phyloP scores from a whole-genome alignment of 2,888 invertebrate genomes.

The Cantharis flavilabris region DNA sequence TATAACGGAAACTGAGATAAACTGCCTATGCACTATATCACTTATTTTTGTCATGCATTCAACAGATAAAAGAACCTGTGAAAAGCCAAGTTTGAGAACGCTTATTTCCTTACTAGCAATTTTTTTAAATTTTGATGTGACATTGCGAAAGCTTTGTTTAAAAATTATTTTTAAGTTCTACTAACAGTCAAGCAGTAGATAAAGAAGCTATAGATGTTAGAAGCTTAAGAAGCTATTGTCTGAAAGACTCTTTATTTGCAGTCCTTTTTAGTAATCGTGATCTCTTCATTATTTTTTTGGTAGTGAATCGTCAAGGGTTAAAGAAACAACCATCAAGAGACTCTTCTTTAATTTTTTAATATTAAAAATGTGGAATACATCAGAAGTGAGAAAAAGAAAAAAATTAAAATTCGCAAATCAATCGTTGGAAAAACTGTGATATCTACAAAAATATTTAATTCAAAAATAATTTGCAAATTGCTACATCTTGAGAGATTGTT shows the following conservation, averaged over 20 bases:
- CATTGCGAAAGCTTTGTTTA: neutral
- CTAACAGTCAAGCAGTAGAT: neutral
- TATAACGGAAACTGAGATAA: neutral
- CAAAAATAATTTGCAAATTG: neutral
- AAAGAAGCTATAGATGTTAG: neutral
- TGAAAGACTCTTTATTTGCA: neutral
- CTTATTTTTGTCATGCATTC: neutral
- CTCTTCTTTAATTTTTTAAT: no score
- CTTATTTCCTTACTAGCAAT: neutral
- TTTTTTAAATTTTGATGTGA: neutral
- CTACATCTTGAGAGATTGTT: neutral
- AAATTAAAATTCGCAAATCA: no score
- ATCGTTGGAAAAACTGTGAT: no score
- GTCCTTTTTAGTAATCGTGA: neutral
- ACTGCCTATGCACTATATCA: neutral
- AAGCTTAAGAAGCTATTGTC: neutral
- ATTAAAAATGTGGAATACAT: no score
- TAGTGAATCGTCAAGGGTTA: neutral
- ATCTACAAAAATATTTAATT: neutral
- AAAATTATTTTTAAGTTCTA: neutral
- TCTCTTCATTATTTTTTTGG: neutral
- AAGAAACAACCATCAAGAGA: no score
- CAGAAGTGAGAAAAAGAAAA: no score
- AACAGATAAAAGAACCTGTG: neutral
- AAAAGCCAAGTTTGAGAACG: neutral